Evolutionary conservation across 1,140 invertebrate genomes (phyloP), one percentile per base, ranked within the genome.

Genomic region (Bacillus rossius): DNA sequence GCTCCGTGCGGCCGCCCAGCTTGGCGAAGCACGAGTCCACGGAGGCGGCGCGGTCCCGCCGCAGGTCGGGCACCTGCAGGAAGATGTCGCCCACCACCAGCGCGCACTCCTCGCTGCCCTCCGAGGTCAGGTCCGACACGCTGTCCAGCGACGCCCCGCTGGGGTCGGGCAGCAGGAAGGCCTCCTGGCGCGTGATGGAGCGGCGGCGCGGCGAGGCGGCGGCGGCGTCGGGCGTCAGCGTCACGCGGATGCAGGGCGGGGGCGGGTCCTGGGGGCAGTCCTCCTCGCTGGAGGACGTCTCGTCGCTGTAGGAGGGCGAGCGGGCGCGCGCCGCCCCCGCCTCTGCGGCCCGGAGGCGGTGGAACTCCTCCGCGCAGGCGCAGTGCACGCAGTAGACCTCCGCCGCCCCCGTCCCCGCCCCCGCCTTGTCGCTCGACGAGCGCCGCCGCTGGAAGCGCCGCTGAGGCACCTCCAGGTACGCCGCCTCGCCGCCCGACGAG

Each of bases 21-120:
- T 89, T 89, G 25, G 83, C 81, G 64, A 87, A 85, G 65, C 88
- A 89, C 2, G 89, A 90, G 69, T 92, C 90, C 2, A 92, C 88
- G 0, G 89, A 91, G 2, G 89, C 90, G 2, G 90, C 89, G 0
- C 90, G 79, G 65, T 92, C 90, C 1, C 89, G 77, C 64, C 87
- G 87, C 53, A 91, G 71, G 64, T 91, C 88, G 1, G 88, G 89
- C n/a, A 91, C 88, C 14, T 86, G 82, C 1, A 91, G 73, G 67
- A 89, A 92, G 53, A 91, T 89, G 65, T 91, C 88, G 19, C 84
- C 77, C 0, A 84, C 83, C 7, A 79, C 74, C 22, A 77, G 71
- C 20, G 60, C 51, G 53, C 59, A 56, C 55, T 62, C 70, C 65
- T 58, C 63, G 14, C 59, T 65, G 16, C 55, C 69, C 53, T 82